Evolutionary conservation across 1,140 invertebrate genomes (phyloP).

Genomic region (Eupristina koningsbergeri): DNA sequence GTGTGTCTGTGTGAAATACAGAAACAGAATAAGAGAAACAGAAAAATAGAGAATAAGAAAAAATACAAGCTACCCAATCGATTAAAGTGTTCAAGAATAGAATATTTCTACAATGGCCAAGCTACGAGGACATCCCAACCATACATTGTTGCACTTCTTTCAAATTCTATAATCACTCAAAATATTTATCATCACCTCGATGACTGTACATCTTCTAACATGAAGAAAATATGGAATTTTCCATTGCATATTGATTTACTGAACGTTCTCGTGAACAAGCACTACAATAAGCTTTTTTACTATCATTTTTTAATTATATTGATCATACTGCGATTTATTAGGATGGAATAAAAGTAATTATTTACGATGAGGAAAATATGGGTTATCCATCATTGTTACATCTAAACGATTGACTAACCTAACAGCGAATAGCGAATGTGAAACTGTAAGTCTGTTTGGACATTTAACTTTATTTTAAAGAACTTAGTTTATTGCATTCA

Average conservation of each 20-base stretch:
- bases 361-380: neutral
- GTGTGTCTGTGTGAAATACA: neutral
- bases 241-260: neutral
- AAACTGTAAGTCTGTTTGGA: neutral
- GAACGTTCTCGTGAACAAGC: slow-evolving; percentile 18
- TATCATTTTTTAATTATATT: neutral
- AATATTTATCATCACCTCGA: neutral
- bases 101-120: neutral
- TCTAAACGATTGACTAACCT: neutral
- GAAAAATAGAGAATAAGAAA: neutral
- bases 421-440: neutral
- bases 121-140: neutral
- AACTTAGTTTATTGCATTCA: neutral
- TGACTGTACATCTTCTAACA: neutral
- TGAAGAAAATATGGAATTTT: neutral
- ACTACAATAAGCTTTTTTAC: neutral
- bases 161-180: neutral
- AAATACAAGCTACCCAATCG: neutral
- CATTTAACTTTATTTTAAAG: neutral
- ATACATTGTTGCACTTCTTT: neutral
- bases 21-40: neutral
- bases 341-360: slow-evolving; percentile 16
- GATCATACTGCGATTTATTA: neutral
- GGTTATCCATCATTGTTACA: too few species aligned
- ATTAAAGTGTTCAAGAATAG: neutral